These are phyloP conservation scores for Homarus americanus DNA, from an alignment of 1,140 invertebrate genomes.

Conservation along the genomic window DNA sequence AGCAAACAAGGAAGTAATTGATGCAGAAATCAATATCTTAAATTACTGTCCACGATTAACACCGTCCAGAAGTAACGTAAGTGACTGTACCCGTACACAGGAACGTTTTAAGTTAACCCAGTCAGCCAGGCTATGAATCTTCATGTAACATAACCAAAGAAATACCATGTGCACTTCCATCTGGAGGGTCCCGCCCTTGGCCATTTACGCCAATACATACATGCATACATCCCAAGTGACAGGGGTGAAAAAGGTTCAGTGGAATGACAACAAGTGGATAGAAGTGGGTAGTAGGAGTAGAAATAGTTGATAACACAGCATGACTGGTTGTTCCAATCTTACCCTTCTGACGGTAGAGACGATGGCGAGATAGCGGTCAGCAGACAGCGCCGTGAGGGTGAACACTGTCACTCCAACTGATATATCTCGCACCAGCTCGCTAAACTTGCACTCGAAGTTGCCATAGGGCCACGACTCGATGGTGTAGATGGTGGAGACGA, in stretches of 20 bases:
- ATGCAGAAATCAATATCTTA: no score
- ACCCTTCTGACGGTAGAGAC: slow-evolving; percentile 54
- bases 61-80: no score
- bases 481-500: slow-evolving; percentile 48
- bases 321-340: no score
- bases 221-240: no score
- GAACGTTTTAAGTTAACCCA: no score
- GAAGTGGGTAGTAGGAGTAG: no score
- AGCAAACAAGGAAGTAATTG: no score
- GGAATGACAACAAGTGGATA: no score
- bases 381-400: slow-evolving; percentile 50
- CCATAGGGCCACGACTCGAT: slow-evolving; percentile 54
- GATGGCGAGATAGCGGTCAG: slow-evolving; percentile 54
- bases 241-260: no score
- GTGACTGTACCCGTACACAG: no score
- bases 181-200: neutral
- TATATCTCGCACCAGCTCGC: slow-evolving; percentile 38
- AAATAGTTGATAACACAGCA: no score
- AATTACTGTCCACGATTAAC: no score
- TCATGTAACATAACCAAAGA: neutral
- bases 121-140: neutral
- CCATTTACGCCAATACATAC: neutral
- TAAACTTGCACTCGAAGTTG: slow-evolving; percentile 44
- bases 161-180: neutral
- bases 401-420: slow-evolving; percentile 47